A percentile compares a stretch with the other conserved stretches of the same genome.
phyloP scores from a whole-genome alignment of 2,888 invertebrate species.

The Eupithecia tripunctaria region DNA sequence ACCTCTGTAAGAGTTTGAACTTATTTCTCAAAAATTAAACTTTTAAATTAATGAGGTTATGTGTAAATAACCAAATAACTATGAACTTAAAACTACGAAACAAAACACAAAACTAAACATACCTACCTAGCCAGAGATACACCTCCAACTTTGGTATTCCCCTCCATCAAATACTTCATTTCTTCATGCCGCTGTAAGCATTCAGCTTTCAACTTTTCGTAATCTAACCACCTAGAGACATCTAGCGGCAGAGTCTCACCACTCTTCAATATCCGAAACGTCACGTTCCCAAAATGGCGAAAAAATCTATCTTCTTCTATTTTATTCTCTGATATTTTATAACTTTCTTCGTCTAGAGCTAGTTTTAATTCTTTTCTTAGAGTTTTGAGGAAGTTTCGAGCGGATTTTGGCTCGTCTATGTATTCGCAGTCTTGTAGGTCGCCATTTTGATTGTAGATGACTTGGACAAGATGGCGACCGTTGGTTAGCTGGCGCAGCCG shows the following conservation, averaged over 20 bases:
- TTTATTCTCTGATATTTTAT: conserved; percentile 60
- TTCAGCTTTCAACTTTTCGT: conserved; percentile 82
- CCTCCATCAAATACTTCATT: conserved; percentile 69
- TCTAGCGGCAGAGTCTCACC: conserved; percentile 77
- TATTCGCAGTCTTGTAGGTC: conserved; percentile 88
- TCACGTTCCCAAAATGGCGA: conserved; percentile 81
- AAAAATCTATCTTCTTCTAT: conserved; percentile 66
- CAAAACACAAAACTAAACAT: conserved; percentile 43
- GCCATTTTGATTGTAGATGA: conserved; percentile 86
- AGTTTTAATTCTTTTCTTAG: conserved; percentile 84
- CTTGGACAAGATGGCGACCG: conserved; percentile 87
- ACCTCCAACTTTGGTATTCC: conserved; percentile 64
- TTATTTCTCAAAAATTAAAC: background rate
- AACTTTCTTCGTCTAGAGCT: conserved; percentile 72
- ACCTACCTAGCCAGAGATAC: conserved; percentile 69
- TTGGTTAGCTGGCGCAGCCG: conserved; percentile 88
- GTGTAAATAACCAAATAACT: conserved; percentile 15
- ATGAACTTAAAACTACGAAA: conserved; percentile 22
- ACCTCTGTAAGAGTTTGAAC: background rate
- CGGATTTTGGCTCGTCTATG: conserved; percentile 81
- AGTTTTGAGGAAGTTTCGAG: conserved; percentile 84
- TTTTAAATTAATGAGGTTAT: conserved; percentile 1
- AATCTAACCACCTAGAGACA: conserved; percentile 84
- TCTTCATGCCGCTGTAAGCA: conserved; percentile 80
- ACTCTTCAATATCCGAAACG: conserved; percentile 80